phyloP scores from a whole-genome alignment of 2,888 invertebrate species.

The Oscheius myriophilus region DNA sequence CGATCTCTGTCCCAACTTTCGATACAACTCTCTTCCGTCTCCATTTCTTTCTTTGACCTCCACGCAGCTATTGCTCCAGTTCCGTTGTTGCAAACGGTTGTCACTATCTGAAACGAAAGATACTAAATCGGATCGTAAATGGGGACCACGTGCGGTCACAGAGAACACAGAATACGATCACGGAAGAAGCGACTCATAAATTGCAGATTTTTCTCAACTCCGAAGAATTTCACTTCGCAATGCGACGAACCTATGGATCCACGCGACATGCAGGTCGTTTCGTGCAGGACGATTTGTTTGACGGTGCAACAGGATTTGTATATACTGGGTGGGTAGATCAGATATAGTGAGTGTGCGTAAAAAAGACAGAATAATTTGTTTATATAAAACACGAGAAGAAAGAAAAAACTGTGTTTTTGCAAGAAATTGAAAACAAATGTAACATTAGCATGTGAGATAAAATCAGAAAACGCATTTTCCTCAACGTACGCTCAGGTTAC shows the following conservation, averaged over 20 bases:
- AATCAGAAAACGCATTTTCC: too few relatives aligned
- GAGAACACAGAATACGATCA: not conserved
- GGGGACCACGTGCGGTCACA: not conserved
- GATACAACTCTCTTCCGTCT: not conserved
- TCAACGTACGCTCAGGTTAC: too few relatives aligned
- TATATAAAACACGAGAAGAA: not conserved
- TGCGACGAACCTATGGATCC: conserved; percentile 63
- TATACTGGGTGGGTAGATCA: conserved; percentile 57
- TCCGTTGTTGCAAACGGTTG: not conserved
- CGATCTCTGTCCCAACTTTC: too few relatives aligned
- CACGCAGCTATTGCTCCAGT: too few relatives aligned
- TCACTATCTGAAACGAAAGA: not conserved
- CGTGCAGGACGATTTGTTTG: conserved; percentile 67
- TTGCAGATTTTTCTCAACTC: conserved; percentile 63
- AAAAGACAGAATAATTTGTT: not conserved
- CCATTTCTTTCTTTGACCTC: not conserved
- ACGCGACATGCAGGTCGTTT: conserved; percentile 45
- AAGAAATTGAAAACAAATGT: too few relatives aligned
- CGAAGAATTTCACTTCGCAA: conserved; percentile 64
- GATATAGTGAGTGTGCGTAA: not conserved
- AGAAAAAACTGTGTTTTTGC: too few relatives aligned
- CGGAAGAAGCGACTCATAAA: not conserved
- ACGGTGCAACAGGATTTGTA: conserved; percentile 67
- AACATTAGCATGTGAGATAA: too few relatives aligned
- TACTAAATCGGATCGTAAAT: too few relatives aligned